Base-by-base conservation (phyloP, 2,797 vertebrate species). In the Anguilla marmorata region DNA sequence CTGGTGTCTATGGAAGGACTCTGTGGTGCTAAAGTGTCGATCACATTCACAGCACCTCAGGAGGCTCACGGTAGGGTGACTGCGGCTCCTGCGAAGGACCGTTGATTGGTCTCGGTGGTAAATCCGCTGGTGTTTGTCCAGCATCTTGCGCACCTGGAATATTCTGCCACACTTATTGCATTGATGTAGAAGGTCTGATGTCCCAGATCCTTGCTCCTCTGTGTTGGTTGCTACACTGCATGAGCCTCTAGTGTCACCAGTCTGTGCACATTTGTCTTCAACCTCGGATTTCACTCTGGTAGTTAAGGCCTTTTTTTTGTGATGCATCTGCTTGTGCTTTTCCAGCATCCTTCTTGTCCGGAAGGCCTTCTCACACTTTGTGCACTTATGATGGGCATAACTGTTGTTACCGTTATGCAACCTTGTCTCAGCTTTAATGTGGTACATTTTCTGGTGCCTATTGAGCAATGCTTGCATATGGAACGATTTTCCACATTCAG, bases 31-130 rank as follows among this genome's bases (percentile, higher is more conserved):
- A 60, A 60, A 87, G 16, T 41, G 33, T 27, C 37, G 54, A n/a
- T 83, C 86, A 56, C 86, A 86, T 37, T 86, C 86, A 69, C 69
- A 86, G 52, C 86, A 86, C 8, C 45, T 86, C 58, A 79, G 54
- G 11, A 16, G 21, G 14, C 45, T 86, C 48, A 2, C 8, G 3
- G 8, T 3, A 74, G 27, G 27, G 27, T 76, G 33, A 2, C 30
- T 2, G 11, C 16, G 72, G 9, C 14, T 4, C 72, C 12, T 37
- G 72, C 1, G 33, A 76, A 37, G 33, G 72, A 76, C 33, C 12
- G 30, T 37, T 16, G 30, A 9, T 3, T 45, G 52, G 21, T 79
- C 76, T 7, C 3, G 50, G 66, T 86, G 86, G 74, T 86, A 79
- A 19, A 56, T 30, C 24, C 50, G 48, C 66, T 37, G 9, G 72